Base-by-base conservation (phyloP, 2,797 vertebrate genomes). In the Cephalopachus bancanus region DNA sequence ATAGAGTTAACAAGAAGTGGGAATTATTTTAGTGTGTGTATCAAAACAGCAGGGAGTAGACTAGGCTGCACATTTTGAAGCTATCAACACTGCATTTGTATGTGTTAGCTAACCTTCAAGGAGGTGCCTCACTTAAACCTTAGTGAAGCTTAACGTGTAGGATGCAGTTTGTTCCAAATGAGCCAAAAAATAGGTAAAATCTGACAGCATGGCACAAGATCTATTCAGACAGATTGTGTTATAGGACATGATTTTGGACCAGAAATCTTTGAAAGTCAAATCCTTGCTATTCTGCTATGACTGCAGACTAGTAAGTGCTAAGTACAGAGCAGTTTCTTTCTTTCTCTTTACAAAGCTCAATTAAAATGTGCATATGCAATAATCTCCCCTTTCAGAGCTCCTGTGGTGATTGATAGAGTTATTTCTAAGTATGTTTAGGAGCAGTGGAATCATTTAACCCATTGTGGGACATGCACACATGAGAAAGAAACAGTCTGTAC, bases 391-490 rank as follows among this genome's bases (percentile, higher is more conserved):
- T 72, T 89, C 75, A 9, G 1, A 2, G 49, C 51, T 83, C 90
- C 83, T 2, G 3, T 53, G 67, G 92, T 94, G 97, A 84, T 83
- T 44, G 74, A 80, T 51, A 65, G 96, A 94, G 67, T 89, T 93
- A 84, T 97, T 97, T 97, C 91, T 96, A 83, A 91, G 81, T 30
- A 22, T 83, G 60, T 90, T 97, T 83, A 24, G 17, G 83, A 33
- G 97, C 84, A 2, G n/a, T 3, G 9, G 83, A 93, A 85, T 85
- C 89, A 22, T 89, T 97, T 98, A 98, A 97, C 97, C 93, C 53
- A 0, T 33, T 81, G 71, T 75, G 62, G 62, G 83, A 55, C 12
- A 0, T 0, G 60, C 22, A 10, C 9, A 4, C 24, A 3, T 5
- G 14, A n/a, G 19, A 79, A 79, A 49, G 37, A n/a, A 12, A n/a